These are phyloP conservation scores for Saccostrea cuccullata DNA, from an alignment of 1,140 invertebrate species.

Conservation along the genomic window DNA sequence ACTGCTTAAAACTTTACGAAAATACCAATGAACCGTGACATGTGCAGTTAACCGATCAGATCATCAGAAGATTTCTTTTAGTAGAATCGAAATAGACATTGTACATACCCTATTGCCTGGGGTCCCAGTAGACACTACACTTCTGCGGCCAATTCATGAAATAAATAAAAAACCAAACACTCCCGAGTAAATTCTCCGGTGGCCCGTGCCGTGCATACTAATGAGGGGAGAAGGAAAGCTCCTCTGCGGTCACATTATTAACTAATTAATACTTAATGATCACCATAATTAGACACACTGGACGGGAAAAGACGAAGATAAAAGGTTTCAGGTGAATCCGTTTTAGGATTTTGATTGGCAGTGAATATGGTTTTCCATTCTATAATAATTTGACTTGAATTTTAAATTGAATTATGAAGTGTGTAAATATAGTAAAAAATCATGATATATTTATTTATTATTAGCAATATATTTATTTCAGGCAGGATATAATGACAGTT, in stretches of 20 bases:
- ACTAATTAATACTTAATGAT: neutral
- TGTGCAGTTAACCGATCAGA: neutral
- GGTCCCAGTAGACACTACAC: neutral
- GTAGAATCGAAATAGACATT: neutral
- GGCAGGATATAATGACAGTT: too few relatives aligned
- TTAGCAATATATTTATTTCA: neutral
- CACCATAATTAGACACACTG: neutral
- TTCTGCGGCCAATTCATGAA: neutral
- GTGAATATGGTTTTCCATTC: neutral
- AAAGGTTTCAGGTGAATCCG: neutral
- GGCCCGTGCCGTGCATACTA: neutral
- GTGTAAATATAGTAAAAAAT: neutral
- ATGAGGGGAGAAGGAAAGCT: constrained; percentile 2
- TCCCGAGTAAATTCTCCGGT: neutral
- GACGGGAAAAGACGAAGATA: neutral
- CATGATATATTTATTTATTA: neutral
- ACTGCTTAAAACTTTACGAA: neutral
- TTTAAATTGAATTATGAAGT: neutral
- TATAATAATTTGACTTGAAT: constrained; percentile 11
- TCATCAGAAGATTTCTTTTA: neutral
- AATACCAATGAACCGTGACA: neutral
- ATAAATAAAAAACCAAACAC: neutral
- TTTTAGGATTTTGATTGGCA: constrained; percentile 27
- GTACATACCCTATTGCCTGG: neutral
- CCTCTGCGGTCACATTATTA: constrained; percentile 10